Conservation (phyloP, 2,113 vertebrate genomes). For the Setophaga petechia region DNA sequence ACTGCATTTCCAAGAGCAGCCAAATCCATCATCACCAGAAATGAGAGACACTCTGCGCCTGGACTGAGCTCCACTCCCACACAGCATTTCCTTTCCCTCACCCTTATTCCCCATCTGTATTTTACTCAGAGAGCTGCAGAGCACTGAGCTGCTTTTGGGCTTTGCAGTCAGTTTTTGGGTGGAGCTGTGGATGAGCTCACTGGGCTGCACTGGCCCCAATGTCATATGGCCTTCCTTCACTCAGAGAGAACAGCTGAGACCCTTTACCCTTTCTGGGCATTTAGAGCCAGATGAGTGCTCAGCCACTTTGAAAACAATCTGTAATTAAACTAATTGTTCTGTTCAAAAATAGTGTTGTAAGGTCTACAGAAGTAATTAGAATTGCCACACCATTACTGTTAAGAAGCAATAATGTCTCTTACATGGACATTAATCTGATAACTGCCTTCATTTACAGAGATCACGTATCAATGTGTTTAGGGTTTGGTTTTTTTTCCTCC, state of each 20-base stretch:
- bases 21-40: background rate
- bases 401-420: background rate
- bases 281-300: background rate
- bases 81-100: background rate
- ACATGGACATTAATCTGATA: background rate
- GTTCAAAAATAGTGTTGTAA: conserved; percentile 11
- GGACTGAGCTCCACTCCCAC: background rate
- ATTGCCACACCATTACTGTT: background rate
- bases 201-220: accelerated
- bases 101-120: accelerated
- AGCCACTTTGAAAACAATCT: background rate
- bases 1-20: background rate
- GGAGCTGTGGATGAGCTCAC: conserved; percentile 31
- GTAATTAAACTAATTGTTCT: conserved; percentile 32
- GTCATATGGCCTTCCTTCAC: background rate
- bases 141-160: background rate
- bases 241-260: background rate
- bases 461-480: background rate
- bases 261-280: background rate
- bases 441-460: background rate
- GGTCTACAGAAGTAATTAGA: conserved; percentile 33
- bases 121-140: background rate
- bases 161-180: conserved; percentile 9
- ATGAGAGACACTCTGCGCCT: background rate
- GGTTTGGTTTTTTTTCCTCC: background rate